A percentile compares a stretch with the other conserved stretches of the same genome.
phyloP scores from a whole-genome alignment of 2,797 vertebrate species.

The Phoxinus dragarum region DNA sequence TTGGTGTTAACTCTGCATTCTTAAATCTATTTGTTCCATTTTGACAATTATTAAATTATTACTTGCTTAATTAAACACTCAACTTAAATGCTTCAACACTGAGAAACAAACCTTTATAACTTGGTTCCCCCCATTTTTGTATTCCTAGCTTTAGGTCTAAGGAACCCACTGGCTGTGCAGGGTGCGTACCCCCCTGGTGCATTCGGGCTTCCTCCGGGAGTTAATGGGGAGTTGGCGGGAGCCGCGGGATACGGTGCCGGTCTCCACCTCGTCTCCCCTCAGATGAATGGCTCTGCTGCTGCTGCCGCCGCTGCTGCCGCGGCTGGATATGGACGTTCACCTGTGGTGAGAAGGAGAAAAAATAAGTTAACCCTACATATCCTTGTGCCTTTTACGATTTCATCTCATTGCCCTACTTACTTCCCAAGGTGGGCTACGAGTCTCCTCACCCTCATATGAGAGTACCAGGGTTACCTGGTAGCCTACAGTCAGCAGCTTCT shows the following conservation, averaged over 20 bases:
- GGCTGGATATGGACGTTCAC: constrained; percentile 89
- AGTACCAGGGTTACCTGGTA: constrained; percentile 88
- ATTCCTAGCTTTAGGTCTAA: constrained; percentile 83
- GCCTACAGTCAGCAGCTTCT: constrained; percentile 91
- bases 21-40: background rate
- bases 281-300: constrained; percentile 90
- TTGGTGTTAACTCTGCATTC: background rate
- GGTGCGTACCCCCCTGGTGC: constrained; percentile 85
- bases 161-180: constrained; percentile 86
- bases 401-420: constrained; percentile 17
- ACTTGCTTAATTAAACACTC: background rate
- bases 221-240: constrained; percentile 85
- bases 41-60: background rate
- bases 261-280: constrained; percentile 89
- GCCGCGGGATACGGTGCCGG: constrained; percentile 73
- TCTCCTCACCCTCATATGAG: constrained; percentile 91
- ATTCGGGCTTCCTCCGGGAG: constrained; percentile 83
- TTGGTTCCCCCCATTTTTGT: background rate
- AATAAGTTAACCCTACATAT: background rate
- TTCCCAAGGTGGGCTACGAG: constrained; percentile 89
- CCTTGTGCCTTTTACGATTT: background rate
- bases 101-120: background rate
- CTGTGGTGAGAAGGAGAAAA: constrained; percentile 82
- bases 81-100: background rate
- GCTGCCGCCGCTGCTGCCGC: constrained; percentile 71